These are phyloP conservation scores for Psittacula cyanocephala DNA, from an alignment of 2,113 vertebrate genomes.

Conservation along the genomic window DNA sequence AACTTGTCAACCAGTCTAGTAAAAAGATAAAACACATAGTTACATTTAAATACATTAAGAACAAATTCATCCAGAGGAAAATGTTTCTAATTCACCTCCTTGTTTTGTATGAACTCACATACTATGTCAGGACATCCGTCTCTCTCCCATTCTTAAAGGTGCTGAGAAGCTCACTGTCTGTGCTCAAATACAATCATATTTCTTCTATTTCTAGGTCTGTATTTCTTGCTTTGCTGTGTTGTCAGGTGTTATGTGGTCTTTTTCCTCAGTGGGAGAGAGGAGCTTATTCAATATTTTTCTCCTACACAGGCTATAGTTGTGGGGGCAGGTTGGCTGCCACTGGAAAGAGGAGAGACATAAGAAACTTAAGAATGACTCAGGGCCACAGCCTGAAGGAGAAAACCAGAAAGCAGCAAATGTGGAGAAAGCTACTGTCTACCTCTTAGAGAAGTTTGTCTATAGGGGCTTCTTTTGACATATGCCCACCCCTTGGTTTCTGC, in stretches of 20 bases:
- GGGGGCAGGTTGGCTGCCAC: neutral
- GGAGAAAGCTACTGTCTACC: neutral
- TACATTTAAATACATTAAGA: neutral
- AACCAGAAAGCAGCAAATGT: neutral
- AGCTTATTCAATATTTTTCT: neutral
- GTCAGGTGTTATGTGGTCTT: accelerated
- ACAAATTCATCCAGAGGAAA: neutral
- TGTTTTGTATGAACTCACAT: neutral
- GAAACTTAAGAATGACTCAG: neutral
- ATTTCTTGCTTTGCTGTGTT: neutral
- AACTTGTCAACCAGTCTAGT: neutral
- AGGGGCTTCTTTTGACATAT: neutral
- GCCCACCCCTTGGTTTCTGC: neutral
- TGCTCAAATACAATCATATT: neutral
- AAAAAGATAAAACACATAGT: neutral
- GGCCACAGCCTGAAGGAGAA: neutral
- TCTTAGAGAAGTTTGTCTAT: neutral
- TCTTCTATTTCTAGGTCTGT: neutral
- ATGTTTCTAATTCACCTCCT: neutral
- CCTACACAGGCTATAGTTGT: neutral
- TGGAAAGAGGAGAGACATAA: neutral
- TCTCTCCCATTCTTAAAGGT: neutral
- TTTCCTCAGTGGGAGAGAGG: accelerated
- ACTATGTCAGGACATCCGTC: neutral
- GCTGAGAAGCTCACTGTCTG: neutral